phyloP scores from a whole-genome alignment of 2,797 vertebrate species.

The Ispidina picta region DNA sequence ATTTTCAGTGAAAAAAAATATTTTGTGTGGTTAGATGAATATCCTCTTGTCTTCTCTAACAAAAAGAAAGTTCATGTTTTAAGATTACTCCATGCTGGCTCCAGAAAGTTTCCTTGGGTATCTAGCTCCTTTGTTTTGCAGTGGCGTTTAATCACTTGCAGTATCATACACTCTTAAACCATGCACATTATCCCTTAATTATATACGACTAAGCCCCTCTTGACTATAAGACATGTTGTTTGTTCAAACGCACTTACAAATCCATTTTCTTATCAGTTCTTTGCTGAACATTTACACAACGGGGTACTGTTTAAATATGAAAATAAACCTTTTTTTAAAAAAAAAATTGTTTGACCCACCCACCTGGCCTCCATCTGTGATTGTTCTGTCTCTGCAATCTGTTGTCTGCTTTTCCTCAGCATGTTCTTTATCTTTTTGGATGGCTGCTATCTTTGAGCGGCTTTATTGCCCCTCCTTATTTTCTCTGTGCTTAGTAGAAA shows the following conservation, averaged over 20 bases:
- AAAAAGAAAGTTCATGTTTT: not conserved
- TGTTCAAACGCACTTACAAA: slow-evolving; percentile 70
- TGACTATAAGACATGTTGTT: slow-evolving; percentile 54
- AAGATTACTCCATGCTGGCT: not conserved
- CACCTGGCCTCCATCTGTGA: slow-evolving; percentile 84
- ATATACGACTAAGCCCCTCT: slow-evolving; percentile 26
- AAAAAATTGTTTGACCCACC: slow-evolving; percentile 76
- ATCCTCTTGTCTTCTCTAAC: not conserved
- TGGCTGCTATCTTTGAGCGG: slow-evolving; percentile 78
- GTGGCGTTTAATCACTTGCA: slow-evolving; percentile 12
- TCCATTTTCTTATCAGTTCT: slow-evolving; percentile 68
- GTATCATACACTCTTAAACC: slow-evolving; percentile 23
- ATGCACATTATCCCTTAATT: slow-evolving; percentile 53
- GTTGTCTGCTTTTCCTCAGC: slow-evolving; percentile 77
- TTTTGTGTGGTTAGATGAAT: not conserved
- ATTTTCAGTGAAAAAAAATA: not conserved
- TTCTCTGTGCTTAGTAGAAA: slow-evolving; percentile 68
- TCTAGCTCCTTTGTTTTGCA: slow-evolving; percentile 18
- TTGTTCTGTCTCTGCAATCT: slow-evolving; percentile 75
- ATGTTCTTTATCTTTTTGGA: slow-evolving; percentile 83
- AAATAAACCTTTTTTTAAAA: slow-evolving; percentile 75
- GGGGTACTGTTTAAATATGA: slow-evolving; percentile 75
- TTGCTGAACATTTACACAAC: slow-evolving; percentile 70
- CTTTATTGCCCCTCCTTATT: slow-evolving; percentile 53
- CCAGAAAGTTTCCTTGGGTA: not conserved